A percentile compares a stretch with the other conserved stretches of the same genome.
Evolutionary conservation across 2,888 invertebrate genomes (phyloP).

Genomic region (Cheiracanthium punctorium): DNA sequence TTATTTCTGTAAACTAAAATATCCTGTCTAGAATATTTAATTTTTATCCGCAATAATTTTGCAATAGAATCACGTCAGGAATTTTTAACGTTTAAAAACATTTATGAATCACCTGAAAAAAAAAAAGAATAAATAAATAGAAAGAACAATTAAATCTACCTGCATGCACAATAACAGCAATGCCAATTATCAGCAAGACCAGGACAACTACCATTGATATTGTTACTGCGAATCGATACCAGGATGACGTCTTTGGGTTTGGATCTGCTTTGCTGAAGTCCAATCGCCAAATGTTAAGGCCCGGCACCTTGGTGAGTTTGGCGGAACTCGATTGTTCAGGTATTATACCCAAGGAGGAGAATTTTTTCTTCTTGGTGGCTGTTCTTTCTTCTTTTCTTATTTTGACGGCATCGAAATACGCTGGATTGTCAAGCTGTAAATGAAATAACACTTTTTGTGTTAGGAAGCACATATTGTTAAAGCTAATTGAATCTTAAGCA

Average conservation of each 20-base stretch:
- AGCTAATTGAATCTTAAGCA: too few relatives aligned
- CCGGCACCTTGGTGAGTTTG: constrained; percentile 57
- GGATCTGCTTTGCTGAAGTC: constrained; percentile 39
- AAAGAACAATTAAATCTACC: too few relatives aligned
- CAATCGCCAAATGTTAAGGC: constrained; percentile 53
- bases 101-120: too few relatives aligned
- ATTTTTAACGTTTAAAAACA: too few relatives aligned
- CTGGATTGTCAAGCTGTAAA: constrained; percentile 57
- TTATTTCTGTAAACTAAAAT: too few relatives aligned
- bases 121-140: too few relatives aligned
- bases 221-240: constrained; percentile 23
- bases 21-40: too few relatives aligned
- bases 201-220: constrained; percentile 29
- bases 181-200: constrained; percentile 32
- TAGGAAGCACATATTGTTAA: too few relatives aligned
- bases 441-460: too few relatives aligned
- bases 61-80: too few relatives aligned
- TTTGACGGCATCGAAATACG: constrained; percentile 45
- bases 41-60: too few relatives aligned
- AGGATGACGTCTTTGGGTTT: background rate
- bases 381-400: constrained; percentile 17
- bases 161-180: constrained; percentile 49
- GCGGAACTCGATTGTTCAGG: constrained; percentile 36
- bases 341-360: constrained; percentile 9
- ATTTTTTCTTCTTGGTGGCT: constrained; percentile 28